phyloP scores from a whole-genome alignment of 2,797 vertebrate species.

The Sebastes reedi region DNA sequence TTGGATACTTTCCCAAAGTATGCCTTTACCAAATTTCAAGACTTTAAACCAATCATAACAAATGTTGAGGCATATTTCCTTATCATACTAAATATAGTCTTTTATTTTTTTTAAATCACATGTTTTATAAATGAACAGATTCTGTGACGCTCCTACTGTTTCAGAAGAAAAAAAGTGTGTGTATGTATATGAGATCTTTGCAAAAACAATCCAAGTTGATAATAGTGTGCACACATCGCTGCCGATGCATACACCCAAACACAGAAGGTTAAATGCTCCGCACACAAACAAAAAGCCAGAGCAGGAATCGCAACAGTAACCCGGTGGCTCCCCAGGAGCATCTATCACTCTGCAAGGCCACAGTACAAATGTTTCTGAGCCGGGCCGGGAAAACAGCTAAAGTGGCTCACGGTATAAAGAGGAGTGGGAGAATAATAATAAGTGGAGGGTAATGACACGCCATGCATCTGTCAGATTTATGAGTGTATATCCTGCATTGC shows the following conservation, averaged over 20 bases:
- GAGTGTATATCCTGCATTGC: constrained; percentile 41
- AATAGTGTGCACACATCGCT: neutral
- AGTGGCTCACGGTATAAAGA: constrained; percentile 63
- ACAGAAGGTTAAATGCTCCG: constrained; percentile 32
- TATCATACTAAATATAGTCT: too few species aligned
- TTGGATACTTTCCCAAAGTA: too few species aligned
- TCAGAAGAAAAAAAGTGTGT: neutral
- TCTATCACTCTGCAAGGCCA: constrained; percentile 66
- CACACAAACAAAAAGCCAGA: constrained; percentile 45
- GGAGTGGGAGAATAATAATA: constrained; percentile 70
- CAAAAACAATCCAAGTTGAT: neutral
- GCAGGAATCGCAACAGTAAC: constrained; percentile 49
- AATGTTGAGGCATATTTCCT: too few species aligned
- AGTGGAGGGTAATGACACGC: constrained; percentile 73
- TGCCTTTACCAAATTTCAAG: too few species aligned
- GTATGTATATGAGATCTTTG: neutral
- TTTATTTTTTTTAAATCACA: too few species aligned
- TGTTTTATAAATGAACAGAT: too few species aligned
- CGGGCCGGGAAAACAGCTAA: constrained; percentile 32
- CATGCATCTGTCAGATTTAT: constrained; percentile 75
- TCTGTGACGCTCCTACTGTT: neutral
- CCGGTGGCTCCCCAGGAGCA: constrained; percentile 47
- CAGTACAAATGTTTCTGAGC: constrained; percentile 66
- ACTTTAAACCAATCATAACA: too few species aligned
- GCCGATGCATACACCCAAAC: neutral